Evolutionary conservation across 2,888 invertebrate species (phyloP).

Genomic region (Conus canariensis): DNA sequence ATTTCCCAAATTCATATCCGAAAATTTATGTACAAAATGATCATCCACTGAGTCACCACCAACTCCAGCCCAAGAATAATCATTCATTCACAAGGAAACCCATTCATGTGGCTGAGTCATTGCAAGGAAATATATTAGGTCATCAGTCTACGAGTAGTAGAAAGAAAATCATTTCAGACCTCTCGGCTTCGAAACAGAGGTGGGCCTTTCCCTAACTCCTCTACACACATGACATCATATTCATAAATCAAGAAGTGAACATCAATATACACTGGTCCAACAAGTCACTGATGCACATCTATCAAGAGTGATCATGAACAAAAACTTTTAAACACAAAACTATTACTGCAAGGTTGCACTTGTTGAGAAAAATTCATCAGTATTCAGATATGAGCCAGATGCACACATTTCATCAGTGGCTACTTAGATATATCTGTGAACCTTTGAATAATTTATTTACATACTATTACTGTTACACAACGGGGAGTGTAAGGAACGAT

Average conservation of each 20-base stretch:
- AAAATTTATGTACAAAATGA: conserved; percentile 2
- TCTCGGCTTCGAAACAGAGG: neutral
- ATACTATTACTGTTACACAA: too few relatives aligned
- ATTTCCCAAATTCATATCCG: neutral
- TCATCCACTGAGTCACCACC: neutral
- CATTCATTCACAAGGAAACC: neutral
- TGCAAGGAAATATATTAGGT: neutral
- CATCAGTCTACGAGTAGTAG: neutral
- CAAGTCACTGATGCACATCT: conserved; percentile 1
- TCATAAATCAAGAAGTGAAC: neutral
- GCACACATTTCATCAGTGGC: too few relatives aligned
- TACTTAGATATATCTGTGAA: too few relatives aligned
- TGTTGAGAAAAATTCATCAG: neutral
- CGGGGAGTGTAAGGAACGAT: too few relatives aligned
- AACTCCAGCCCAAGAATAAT: neutral
- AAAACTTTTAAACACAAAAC: neutral
- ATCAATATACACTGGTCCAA: conserved; percentile 15
- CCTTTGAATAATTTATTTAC: too few relatives aligned
- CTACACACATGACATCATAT: neutral
- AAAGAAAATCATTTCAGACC: neutral
- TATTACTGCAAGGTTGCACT: neutral
- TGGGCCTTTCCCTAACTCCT: neutral
- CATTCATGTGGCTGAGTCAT: neutral
- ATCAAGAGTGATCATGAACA: conserved; percentile 1
- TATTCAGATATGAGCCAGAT: too few relatives aligned